Evolutionary conservation across 2,113 vertebrate species (phyloP), one percentile per base, ranked within the genome.

Genomic region (Callipepla californica): DNA sequence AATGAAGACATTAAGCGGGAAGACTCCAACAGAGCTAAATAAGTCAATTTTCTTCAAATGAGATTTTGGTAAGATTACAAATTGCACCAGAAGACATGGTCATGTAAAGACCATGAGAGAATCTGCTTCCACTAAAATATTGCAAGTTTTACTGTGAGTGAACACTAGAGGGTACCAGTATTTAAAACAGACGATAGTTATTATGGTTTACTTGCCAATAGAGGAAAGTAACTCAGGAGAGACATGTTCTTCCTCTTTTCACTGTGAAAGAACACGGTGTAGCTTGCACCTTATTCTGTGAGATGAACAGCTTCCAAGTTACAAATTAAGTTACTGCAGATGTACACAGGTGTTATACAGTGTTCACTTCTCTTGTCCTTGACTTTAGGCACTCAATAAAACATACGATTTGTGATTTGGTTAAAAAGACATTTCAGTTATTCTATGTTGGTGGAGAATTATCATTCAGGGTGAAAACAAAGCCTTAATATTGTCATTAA

Each of bases 91-190:
- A 57, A 30, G 50, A 16, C 23, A 20, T 4, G 3, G 17, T 23
- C 6, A 30, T 44, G 40, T 45, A 53, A 73, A 77, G 66, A 26
- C 36, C 36, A 36, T 36, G 17, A 53, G 11, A n/a, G 11, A 53
- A 63, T 59, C 48, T 25, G 32, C 45, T 88, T 26, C 36, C 48
- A 26, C 1, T 2, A 57, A 55, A 15, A 28, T 17, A 76, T 70
- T 7, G 13, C 26, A 51, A 70, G 23, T 80, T 87, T 93, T 85
- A 42, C 51, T 87, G 14, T 25, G 20, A 74, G 34, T 36, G 59
- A 85, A 89, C 95, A 9, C 92, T 96, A 93, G 96, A 95, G 95
- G 96, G 95, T 80, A 91, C 26, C 74, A 73, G 34, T 57, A 94
- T 95, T 95, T 94, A 85, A 89, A 95, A 59, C 13, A 69, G 67